Percentiles rank a stretch among this genome's conserved stretches.
phyloP scores from a whole-genome alignment of 1,140 invertebrate genomes.

The Yoshiicerus persimilis region DNA sequence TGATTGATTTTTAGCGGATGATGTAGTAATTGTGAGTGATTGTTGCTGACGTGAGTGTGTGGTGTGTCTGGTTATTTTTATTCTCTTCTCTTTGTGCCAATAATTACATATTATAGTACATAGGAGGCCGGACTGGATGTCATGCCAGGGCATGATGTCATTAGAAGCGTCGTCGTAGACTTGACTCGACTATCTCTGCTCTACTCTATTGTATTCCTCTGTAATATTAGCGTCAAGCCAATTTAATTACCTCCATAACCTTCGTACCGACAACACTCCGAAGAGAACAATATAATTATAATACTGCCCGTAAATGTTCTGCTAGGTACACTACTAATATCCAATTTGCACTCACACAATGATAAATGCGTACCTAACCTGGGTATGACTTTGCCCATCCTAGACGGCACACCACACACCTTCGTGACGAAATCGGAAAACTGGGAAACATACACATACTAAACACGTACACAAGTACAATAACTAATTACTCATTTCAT shows the following conservation, averaged over 20 bases:
- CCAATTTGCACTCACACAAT: background rate
- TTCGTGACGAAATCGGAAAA: background rate
- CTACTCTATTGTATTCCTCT: background rate
- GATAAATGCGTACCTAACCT: background rate
- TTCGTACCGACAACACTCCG: background rate
- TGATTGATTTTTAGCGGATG: background rate
- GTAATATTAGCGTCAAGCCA: background rate
- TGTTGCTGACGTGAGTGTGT: background rate
- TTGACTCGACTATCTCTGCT: background rate
- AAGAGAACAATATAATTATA: background rate
- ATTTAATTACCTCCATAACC: conserved; percentile 2
- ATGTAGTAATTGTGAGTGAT: background rate
- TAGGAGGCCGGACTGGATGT: background rate
- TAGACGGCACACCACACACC: background rate
- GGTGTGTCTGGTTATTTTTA: conserved; percentile 17
- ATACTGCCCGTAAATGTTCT: background rate
- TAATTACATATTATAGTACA: background rate
- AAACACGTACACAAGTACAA: background rate
- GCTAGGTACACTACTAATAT: background rate
- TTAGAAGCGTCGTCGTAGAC: background rate
- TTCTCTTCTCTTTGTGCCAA: conserved; percentile 3
- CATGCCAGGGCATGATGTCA: background rate
- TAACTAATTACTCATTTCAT: background rate
- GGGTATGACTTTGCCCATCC: no score
- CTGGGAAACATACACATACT: background rate